These are phyloP conservation scores for Knipowitschia caucasica DNA, from an alignment of 2,797 vertebrate genomes.

Conservation along the genomic window DNA sequence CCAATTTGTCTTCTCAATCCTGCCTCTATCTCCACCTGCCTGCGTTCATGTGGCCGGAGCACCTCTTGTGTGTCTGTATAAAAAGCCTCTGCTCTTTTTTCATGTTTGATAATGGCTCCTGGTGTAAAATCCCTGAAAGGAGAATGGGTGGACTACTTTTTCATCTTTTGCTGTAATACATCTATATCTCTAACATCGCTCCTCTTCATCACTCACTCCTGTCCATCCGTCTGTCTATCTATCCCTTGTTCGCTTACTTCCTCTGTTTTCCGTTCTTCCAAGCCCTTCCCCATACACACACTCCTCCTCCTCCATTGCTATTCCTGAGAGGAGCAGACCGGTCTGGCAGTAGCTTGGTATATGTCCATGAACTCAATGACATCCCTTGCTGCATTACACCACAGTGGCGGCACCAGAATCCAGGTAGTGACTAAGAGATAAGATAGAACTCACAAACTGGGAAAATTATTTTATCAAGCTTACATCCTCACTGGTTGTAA, in stretches of 20 bases:
- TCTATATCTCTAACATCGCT: slow-evolving; percentile 33
- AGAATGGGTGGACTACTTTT: slow-evolving; percentile 26
- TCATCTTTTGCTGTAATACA: slow-evolving; percentile 21
- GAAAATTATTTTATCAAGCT: slow-evolving; percentile 3
- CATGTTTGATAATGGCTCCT: slow-evolving; percentile 22
- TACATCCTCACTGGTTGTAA: slow-evolving; percentile 1
- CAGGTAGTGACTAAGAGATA: slow-evolving; percentile 46
- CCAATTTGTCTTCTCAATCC: slow-evolving; percentile 9
- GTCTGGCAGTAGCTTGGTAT: slow-evolving; percentile 66
- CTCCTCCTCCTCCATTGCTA: slow-evolving; percentile 59
- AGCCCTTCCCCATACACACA: slow-evolving; percentile 22
- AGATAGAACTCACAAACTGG: slow-evolving; percentile 1
- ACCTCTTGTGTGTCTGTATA: slow-evolving; percentile 13
- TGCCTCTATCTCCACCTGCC: slow-evolving; percentile 16
- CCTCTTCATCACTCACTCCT: slow-evolving; percentile 26
- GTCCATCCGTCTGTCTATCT: slow-evolving; percentile 13
- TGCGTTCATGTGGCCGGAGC: slow-evolving; percentile 4
- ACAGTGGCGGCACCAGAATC: slow-evolving; percentile 39
- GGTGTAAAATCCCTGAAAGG: slow-evolving; percentile 44
- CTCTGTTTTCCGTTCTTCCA: slow-evolving; percentile 35
- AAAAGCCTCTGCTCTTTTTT: slow-evolving; percentile 12
- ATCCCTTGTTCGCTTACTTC: slow-evolving; percentile 29
- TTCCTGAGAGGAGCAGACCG: slow-evolving; percentile 65
- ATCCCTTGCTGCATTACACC: slow-evolving; percentile 63
- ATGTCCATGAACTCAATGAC: slow-evolving; percentile 71